A percentile compares a stretch with the other conserved stretches of the same genome.
phyloP scores from a whole-genome alignment of 2,888 invertebrate genomes.

The Melieria omissa region DNA sequence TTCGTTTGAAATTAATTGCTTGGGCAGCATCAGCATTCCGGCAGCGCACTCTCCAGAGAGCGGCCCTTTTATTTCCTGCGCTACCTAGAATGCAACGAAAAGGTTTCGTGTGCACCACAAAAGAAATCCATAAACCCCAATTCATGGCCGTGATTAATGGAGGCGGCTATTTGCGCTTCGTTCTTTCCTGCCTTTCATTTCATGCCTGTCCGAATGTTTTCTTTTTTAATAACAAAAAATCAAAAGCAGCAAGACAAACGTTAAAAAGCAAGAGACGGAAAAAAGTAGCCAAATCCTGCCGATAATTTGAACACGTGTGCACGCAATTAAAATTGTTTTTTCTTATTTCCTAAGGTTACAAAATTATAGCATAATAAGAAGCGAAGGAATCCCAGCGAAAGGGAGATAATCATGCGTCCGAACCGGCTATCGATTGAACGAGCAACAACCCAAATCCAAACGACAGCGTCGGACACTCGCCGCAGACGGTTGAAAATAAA shows the following conservation, averaged over 20 bases:
- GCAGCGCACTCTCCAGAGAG: not conserved
- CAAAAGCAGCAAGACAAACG: conserved; percentile 15
- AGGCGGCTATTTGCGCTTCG: conserved; percentile 1
- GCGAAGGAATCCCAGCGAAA: conserved; percentile 1
- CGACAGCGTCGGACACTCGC: not conserved
- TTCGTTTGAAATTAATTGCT: no score
- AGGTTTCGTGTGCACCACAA: not conserved
- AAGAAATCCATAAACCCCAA: conserved; percentile 25
- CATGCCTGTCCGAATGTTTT: no score
- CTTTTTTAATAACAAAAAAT: conserved; percentile 20
- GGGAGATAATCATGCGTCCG: conserved; percentile 16
- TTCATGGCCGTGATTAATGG: conserved; percentile 39
- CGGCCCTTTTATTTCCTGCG: not conserved
- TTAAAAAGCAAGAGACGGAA: conserved; percentile 23
- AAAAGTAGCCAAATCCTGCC: conserved; percentile 37
- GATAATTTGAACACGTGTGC: conserved; percentile 61
- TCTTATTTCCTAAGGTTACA: conserved; percentile 26
- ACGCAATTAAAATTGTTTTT: conserved; percentile 48
- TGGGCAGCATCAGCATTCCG: no score
- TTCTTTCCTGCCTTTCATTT: no score
- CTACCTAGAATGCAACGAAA: no score
- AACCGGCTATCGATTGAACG: not conserved
- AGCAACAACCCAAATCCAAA: conserved; percentile 30
- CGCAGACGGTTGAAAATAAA: not conserved
- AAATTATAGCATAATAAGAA: conserved; percentile 25